Evolutionary conservation across 2,888 invertebrate genomes (phyloP), one percentile per base, ranked within the genome.

Genomic region (Spilosoma lubricipeda): DNA sequence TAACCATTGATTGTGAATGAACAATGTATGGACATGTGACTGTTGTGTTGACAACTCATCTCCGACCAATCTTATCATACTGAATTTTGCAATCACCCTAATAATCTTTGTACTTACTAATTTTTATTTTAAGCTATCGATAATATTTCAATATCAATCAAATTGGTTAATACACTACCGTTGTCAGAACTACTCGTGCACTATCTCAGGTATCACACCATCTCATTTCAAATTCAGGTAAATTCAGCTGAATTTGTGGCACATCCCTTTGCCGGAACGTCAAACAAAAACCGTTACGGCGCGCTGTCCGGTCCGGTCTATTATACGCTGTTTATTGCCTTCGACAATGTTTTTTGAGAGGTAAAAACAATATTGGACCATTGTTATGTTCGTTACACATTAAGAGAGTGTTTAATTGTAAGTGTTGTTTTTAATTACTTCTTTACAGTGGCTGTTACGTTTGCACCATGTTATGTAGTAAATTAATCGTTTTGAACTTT

Each of bases 201-300:
- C 9, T 18, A 45, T 39, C 8, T 15, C 52, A 52, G 27, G 33
- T 52, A 52, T 69, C 30, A 42, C 33, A 52, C 66, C 71, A 67
- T 23, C 15, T 64, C 52, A 75, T 69, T 71, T n/a, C 27, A 30
- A 66, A 71, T 69, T 75, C 42, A 65, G 63, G 56, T 72, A 56
- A 66, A 71, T 67, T 30, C 42, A 20, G 67, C 23, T 33, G 48
- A 48, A 42, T 67, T 71, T 52, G 15, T 70, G 63, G 70, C 30
- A 70, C 72, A 76, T 67, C 70, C 72, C 70, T 76, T 15, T 30
- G 67, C 70, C 66, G 85, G 86, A 85, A 84, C 80, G 78, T 79
- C 80, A 77, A 84, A 87, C 86, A 86, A 87, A 87, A 89, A 88
- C 89, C 86, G 84, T 82, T 83, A 87, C 86, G 84, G 83, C 79